Conservation (phyloP, 2,113 vertebrate genomes). For the Erinaceus europaeus region DNA sequence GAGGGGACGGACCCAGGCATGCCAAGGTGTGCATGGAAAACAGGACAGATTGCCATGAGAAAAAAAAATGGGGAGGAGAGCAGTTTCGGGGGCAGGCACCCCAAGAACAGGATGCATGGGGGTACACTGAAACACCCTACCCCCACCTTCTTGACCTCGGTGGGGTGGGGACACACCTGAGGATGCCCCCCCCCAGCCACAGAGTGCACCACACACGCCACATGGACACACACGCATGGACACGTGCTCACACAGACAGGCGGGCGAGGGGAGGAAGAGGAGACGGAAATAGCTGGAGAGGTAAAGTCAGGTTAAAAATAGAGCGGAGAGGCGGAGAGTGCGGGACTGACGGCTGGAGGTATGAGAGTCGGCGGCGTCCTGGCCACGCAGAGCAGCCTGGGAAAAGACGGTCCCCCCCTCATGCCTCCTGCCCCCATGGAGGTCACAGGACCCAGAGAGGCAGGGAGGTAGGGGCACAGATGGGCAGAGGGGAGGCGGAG, state of each 20-base stretch:
- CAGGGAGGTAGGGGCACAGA: constrained; percentile 54
- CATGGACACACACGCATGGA: background rate
- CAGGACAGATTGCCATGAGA: background rate
- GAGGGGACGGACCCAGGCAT: background rate
- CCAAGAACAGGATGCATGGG: background rate
- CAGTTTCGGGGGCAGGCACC: background rate
- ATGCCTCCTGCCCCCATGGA: too few species aligned
- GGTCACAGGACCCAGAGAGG: constrained; percentile 62
- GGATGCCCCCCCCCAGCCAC: too few species aligned
- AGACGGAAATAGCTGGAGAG: constrained; percentile 79
- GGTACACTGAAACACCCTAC: background rate
- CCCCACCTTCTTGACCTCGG: too few species aligned
- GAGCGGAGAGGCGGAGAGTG: constrained; percentile 35
- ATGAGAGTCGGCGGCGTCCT: constrained; percentile 66
- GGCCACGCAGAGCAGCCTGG: constrained; percentile 74
- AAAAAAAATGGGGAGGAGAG: background rate
- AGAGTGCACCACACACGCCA: rapidly evolving
- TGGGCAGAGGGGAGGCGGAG: constrained; percentile 57
- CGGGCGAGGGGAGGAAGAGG: constrained; percentile 59
- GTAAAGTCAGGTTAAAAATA: constrained; percentile 81
- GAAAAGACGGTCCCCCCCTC: constrained; percentile 48
- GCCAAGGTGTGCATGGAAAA: background rate
- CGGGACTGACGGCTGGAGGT: constrained; percentile 58
- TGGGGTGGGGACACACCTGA: rapidly evolving
- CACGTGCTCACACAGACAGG: constrained; percentile 66